Base-by-base conservation (phyloP, 2,797 vertebrate species). In the Malacoctenus gilli region DNA sequence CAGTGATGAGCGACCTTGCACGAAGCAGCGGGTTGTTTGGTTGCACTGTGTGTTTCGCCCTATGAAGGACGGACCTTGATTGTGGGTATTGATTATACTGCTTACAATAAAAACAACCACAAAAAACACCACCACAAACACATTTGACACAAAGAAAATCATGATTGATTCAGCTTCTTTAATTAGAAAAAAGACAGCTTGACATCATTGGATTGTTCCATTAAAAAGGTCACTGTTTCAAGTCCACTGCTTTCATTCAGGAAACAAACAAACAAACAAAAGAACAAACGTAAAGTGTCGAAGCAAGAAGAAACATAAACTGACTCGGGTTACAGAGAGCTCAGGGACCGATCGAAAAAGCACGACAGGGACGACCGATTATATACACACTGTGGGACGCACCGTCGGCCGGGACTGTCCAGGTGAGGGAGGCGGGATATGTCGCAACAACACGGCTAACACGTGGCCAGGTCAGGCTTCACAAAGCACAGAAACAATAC, bases 181-280 rank as follows among this genome's bases (percentile, higher is more conserved):
- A 72, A 59, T 84, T 80, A 72, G 18, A 77, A 80, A 83, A 81
- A 57, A 69, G 25, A 81, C 59, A 69, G 25, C 30, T 51, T 68
- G 44, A 81, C 58, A 80, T 79, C 63, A 56, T 75, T 60, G 42
- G 79, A 70, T 75, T 55, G 69, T 64, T 70, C 20, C 51, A 49
- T 78, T n/a, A 77, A 57, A 86, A 84, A 77, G 18, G 54, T 69
- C 12, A 46, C 41, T 54, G 30, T 59, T 67, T 64, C 22, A 75
- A 50, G 22, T 75, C 25, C 28, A 46, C 46, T 38, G 32, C 15
- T 69, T 60, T 6, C 11, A 19, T 20, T 5, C 6, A 28, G 35
- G 23, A 18, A 40, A 37, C 5, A 8, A 57, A 36, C 11, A 13
- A 9, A 10, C 18, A n/a, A n/a, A 30, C 8, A 8, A 36, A 55